Percentiles rank a stretch among this genome's conserved stretches.
These are phyloP conservation scores for Hippasteria phrygiana DNA, from an alignment of 53 echinoderm and acorn worm species.

Conservation along the genomic window DNA sequence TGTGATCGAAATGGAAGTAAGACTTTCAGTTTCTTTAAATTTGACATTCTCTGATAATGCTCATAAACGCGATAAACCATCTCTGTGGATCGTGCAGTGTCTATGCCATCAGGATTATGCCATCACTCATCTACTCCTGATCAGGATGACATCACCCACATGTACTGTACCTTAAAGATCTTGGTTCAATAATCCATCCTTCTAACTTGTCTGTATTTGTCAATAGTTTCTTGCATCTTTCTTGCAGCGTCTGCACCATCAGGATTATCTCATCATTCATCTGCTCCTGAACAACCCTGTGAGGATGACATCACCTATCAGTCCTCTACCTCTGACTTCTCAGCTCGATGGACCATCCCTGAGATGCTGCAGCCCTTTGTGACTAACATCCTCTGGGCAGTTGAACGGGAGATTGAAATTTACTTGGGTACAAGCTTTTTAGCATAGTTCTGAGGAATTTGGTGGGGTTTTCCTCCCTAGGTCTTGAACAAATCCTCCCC, in stretches of 20 bases:
- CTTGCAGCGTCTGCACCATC: background rate
- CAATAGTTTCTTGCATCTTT: background rate
- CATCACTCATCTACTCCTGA: background rate
- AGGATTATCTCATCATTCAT: background rate
- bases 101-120: background rate
- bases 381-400: constrained; percentile 36
- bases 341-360: constrained; percentile 67
- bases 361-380: constrained; percentile 40
- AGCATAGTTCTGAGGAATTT: too few relatives aligned
- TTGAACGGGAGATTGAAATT: constrained; percentile 47
- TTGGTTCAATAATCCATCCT: constrained; percentile 48
- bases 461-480: too few relatives aligned
- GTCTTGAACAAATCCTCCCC: too few relatives aligned
- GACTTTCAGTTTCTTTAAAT: background rate
- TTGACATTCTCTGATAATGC: background rate
- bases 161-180: constrained; percentile 22
- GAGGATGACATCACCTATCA: constrained; percentile 42
- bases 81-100: background rate
- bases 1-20: constrained; percentile 46
- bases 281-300: background rate
- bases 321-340: constrained; percentile 14
- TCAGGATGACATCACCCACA: constrained; percentile 38
- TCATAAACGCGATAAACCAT: background rate
- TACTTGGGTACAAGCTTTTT: too few relatives aligned
- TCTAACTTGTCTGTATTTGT: background rate